A percentile compares a stretch with the other conserved stretches of the same genome.
phyloP scores from a whole-genome alignment of 2,888 invertebrate species.

The Lymantria dispar region DNA sequence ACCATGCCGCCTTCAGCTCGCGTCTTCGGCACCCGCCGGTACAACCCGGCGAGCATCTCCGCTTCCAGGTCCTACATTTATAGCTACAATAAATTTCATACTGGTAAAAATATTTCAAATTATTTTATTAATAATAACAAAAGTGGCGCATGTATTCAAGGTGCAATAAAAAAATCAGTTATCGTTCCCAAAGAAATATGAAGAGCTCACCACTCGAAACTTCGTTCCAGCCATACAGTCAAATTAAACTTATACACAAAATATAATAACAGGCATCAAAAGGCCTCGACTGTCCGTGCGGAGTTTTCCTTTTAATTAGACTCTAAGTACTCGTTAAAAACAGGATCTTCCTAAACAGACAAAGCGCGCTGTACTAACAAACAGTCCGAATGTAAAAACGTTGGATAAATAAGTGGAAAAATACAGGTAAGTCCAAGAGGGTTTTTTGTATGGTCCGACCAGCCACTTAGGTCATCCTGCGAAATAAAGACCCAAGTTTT shows the following conservation, averaged over 20 bases:
- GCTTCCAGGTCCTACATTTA: no score
- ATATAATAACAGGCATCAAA: conserved; percentile 80
- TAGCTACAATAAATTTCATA: no score
- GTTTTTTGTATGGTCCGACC: conserved; percentile 77
- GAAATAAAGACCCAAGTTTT: conserved; percentile 79
- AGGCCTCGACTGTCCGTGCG: conserved; percentile 76
- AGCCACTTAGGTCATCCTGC: conserved; percentile 82
- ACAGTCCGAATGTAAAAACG: conserved; percentile 79
- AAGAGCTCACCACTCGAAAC: conserved; percentile 64
- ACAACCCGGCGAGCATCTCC: no score
- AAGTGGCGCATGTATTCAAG: no score
- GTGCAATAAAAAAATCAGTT: no score
- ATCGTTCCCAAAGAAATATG: no score
- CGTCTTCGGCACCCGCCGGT: no score
- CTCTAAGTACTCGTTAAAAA: conserved; percentile 82
- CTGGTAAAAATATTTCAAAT: no score
- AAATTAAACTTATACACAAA: conserved; percentile 79
- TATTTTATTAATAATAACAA: no score
- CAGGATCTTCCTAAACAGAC: conserved; percentile 78
- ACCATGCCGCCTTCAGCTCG: no score
- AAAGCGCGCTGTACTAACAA: conserved; percentile 75
- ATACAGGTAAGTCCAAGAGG: conserved; percentile 81
- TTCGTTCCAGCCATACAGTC: conserved; percentile 54
- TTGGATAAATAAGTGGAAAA: conserved; percentile 82
- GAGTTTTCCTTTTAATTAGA: conserved; percentile 81